Conservation (phyloP, 2,797 vertebrate genomes). For the Gobionotothen gibberifrons region DNA sequence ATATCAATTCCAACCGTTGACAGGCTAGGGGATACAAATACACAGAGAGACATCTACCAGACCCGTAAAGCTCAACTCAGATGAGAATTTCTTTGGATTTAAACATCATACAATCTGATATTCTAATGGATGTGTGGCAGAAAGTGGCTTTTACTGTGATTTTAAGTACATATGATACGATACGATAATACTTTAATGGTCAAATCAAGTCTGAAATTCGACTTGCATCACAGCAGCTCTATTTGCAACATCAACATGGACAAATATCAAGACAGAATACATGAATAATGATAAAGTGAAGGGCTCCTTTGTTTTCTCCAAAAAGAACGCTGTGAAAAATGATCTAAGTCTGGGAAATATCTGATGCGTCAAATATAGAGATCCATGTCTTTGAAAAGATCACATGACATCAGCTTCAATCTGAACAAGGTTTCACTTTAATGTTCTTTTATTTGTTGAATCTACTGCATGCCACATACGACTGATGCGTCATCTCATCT, state of each 20-base stretch:
- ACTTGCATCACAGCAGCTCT: too few species aligned
- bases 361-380: too few species aligned
- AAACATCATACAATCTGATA: neutral
- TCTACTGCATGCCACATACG: neutral
- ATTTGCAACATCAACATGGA: too few species aligned
- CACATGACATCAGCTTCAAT: neutral
- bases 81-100: neutral
- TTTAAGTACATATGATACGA: neutral
- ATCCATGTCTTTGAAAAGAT: slow-evolving; percentile 1
- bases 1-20: neutral
- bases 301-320: neutral
- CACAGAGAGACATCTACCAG: neutral
- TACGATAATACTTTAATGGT: too few species aligned
- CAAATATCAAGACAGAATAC: too few species aligned
- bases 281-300: neutral
- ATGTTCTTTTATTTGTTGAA: neutral
- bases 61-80: neutral
- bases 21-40: neutral
- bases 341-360: neutral
- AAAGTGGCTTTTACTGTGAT: neutral
- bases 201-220: too few species aligned
- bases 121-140: neutral
- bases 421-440: neutral
- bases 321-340: neutral
- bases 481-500: neutral